Percentiles rank a stretch among this genome's conserved stretches.
Conservation (phyloP, 37 sponge, comb jelly and placozoan genomes). For the Aplysina aerophoba region DNA sequence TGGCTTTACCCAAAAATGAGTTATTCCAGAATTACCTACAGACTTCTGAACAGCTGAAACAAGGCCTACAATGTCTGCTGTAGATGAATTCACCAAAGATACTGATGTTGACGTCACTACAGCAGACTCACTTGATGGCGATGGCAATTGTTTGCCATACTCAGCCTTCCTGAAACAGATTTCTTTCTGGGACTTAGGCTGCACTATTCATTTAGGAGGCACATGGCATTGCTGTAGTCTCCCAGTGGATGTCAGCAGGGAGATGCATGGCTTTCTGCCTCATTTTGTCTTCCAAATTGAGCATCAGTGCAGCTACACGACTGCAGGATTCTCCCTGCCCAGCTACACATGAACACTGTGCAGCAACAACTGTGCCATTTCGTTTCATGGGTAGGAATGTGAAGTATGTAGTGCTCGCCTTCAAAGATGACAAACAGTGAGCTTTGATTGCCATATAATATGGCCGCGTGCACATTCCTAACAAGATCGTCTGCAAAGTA, state of each 20-base stretch:
- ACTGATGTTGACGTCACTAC: no score
- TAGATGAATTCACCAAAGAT: no score
- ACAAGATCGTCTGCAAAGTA: not conserved
- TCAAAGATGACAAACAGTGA: not conserved
- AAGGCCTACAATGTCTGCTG: no score
- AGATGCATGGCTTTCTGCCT: not conserved
- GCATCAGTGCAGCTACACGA: not conserved
- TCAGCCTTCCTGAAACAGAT: not conserved
- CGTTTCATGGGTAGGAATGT: not conserved
- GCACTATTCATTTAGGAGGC: not conserved
- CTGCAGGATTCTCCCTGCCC: conserved; percentile 26
- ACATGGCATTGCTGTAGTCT: conserved; percentile 13
- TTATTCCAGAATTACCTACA: no score
- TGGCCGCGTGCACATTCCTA: not conserved
- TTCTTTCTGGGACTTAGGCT: not conserved
- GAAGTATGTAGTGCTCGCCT: not conserved
- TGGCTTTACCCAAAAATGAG: no score
- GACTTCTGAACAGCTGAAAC: no score
- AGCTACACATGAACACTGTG: conserved; percentile 2
- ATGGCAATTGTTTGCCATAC: conserved; percentile 7
- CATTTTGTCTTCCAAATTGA: not conserved
- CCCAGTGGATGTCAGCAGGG: not conserved
- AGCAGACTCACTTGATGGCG: no score
- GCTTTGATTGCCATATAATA: not conserved
- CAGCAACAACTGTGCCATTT: not conserved